Evolutionary conservation across 2,888 invertebrate species (phyloP).

Genomic region (Monopis laevigella): DNA sequence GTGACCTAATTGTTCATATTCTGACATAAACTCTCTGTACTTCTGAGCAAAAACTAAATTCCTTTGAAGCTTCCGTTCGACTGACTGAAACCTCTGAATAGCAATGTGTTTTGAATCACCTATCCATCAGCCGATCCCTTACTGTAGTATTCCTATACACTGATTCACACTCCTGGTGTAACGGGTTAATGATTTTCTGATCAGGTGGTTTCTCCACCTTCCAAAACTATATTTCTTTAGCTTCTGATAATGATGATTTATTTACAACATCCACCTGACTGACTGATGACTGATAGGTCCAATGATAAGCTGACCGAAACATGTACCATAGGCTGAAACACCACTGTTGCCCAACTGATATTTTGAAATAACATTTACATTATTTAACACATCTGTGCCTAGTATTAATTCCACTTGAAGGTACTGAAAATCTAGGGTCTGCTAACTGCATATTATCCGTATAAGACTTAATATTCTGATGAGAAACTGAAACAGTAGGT

Average conservation of each 20-base stretch:
- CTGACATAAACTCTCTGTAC: slow-evolving; percentile 7
- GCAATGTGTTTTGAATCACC: slow-evolving; percentile 1
- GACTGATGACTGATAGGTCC: no score
- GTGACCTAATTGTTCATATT: slow-evolving; percentile 4
- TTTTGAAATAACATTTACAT: neutral
- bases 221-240: slow-evolving; percentile 11
- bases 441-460: no score
- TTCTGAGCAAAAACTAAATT: neutral
- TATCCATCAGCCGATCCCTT: neutral
- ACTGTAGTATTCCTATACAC: neutral
- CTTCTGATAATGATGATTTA: slow-evolving; percentile 8
- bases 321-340: neutral
- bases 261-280: no score
- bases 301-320: neutral
- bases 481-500: no score
- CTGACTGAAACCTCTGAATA: neutral
- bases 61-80: neutral
- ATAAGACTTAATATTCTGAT: no score
- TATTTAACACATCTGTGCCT: neutral
- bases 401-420: no score
- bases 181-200: neutral
- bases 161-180: slow-evolving; percentile 5
- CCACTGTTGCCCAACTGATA: neutral
- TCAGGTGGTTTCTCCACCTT: slow-evolving; percentile 1
- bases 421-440: no score